phyloP scores from a whole-genome alignment of 2,888 invertebrate species.

The Monochamus alternatus region DNA sequence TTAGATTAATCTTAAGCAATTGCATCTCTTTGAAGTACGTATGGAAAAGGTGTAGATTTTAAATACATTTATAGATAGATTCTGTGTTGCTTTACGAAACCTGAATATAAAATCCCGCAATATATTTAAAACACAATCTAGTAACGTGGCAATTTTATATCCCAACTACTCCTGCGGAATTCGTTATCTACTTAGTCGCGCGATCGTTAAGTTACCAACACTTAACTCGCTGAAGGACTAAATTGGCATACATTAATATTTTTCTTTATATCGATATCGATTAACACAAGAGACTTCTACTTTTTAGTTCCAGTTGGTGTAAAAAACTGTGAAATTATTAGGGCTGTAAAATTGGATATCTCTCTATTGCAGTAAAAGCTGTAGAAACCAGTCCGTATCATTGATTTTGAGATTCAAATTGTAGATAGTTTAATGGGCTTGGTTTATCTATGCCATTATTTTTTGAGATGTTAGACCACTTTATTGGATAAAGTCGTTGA shows the following conservation, averaged over 20 bases:
- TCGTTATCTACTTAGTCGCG: constrained; percentile 6
- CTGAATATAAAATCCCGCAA: too few relatives aligned
- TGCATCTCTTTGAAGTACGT: too few relatives aligned
- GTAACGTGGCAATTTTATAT: constrained; percentile 5
- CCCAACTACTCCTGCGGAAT: neutral
- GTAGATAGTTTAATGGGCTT: neutral
- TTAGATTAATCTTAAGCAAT: too few relatives aligned
- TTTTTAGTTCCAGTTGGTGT: neutral
- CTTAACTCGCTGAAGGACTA: neutral
- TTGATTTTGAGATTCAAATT: neutral
- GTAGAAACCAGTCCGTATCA: neutral
- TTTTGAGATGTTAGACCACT: too few relatives aligned
- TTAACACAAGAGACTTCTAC: neutral
- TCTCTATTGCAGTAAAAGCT: neutral
- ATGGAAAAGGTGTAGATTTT: too few relatives aligned
- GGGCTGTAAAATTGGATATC: neutral
- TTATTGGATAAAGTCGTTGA: too few relatives aligned
- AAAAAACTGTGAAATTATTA: neutral
- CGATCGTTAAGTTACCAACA: constrained; percentile 10
- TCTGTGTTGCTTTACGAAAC: too few relatives aligned
- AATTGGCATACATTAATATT: neutral
- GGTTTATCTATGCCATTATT: too few relatives aligned
- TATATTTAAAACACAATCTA: neutral
- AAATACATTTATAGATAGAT: too few relatives aligned
- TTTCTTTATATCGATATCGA: neutral